Evolutionary conservation across 2,797 vertebrate species (phyloP), one percentile per base, ranked within the genome.

Genomic region (Stomatorhinus walkeri): DNA sequence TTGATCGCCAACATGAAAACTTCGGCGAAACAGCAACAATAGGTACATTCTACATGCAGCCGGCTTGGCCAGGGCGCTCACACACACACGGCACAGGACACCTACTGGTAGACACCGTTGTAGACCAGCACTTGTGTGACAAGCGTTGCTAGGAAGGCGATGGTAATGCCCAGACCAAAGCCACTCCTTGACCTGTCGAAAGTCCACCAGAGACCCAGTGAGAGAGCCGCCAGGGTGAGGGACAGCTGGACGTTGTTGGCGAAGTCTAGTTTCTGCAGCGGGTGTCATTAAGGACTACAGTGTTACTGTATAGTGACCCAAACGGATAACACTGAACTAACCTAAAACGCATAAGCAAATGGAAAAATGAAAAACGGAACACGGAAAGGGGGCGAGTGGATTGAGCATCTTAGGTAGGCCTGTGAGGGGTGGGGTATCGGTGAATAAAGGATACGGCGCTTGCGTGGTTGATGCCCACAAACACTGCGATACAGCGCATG

Each of bases 381-480:
- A n/a, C 72, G 2, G 40, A n/a, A 43, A 43, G 7, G 72, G 72
- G 72, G 16, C 2, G 36, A 19, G 36, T 6, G 72, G 32, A 40
- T 3, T 8, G 28, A 43, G 14, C 2, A 9, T 8, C 12, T n/a
- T 64, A 1, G 3, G 12, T 24, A 7, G 68, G 1, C 16, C 16
- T 76, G 6, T 0, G 61, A 0, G 61, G 24, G 12, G 28, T 3
- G 56, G 24, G 28, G 14, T 1, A 8, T n/a, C 6, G 32, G 24
- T 19, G 36, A 0, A 36, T 64, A 91, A 96, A 99, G 98, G 98
- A 99, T 99, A 99, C 98, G 92, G 97, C 98, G 79, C 98, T 99
- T 89, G 98, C 98, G 0, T 99, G 98, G 94, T 99, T 99, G 93
- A 99, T 99, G 90, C 98, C 98, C 0, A 99, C 98, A 0, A 99